Base-by-base conservation (phyloP, 1,140 invertebrate species). In the Vanessa atalanta region DNA sequence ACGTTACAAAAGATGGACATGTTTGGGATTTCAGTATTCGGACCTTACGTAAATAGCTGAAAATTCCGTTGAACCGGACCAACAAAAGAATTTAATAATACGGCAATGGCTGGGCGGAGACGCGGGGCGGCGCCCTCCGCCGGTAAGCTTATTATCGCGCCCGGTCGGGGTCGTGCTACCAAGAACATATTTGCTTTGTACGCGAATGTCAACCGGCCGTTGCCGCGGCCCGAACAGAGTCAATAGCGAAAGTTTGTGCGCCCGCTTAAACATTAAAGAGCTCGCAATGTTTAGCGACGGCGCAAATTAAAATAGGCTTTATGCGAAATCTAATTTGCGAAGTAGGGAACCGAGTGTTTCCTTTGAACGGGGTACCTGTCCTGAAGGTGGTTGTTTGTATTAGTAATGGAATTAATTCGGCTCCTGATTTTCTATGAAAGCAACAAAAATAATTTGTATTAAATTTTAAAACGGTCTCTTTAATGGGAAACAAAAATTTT, bases 301-400 rank as follows among this genome's bases (percentile, higher is more conserved):
- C 84, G 85, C 89, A 91, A 92, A 92, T 92, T 91, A 92, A 92
- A 92, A 92, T 87, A 91, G 90, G 88, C 89, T 92, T 91, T 90
- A 90, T 92, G 83, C 86, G 82, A 91, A 92, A 92, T 92, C 87
- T 90, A 92, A 92, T 92, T 92, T 92, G 81, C 80, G 83, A 90
- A 91, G 88, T 81, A 89, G 82, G 84, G 86, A 84, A 85, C 85
- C 78, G 84, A 82, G 81, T 80, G 85, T 72, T 81, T 82, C 83
- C 85, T 85, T 89, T 86, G 86, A 83, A 84, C 79, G 84, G 82
- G 79, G 81, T 83, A 81, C 79, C 83, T 81, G 84, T 47, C 76
- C 79, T 75, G 76, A 78, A 84, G 85, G 84, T 84, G 77, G 80
- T 81, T 90, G 84, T 92, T 92, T 92, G 81, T 88, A 87, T 88